These are phyloP conservation scores for Opisthograptis luteolata DNA, from an alignment of 2,888 invertebrate genomes.

Conservation along the genomic window DNA sequence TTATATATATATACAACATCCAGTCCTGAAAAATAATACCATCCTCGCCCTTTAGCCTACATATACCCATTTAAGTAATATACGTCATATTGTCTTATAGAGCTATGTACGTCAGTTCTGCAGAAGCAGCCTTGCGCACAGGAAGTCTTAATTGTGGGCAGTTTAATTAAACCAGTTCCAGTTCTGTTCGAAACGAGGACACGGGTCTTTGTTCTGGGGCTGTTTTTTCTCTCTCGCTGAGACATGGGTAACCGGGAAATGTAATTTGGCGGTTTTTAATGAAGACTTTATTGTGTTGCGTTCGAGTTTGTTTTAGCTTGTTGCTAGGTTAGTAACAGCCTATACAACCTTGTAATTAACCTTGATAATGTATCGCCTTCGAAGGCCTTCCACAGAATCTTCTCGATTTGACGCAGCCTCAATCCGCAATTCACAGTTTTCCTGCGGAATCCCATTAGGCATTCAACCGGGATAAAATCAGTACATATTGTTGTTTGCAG, in stretches of 20 bases:
- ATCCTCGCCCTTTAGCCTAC: conserved; percentile 6
- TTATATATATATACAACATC: too few species aligned
- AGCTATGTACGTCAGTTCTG: not conserved
- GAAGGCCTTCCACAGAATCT: too few species aligned
- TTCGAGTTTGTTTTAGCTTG: too few species aligned
- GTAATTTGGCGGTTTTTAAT: conserved; percentile 2
- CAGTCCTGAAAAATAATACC: not conserved
- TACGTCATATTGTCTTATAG: not conserved
- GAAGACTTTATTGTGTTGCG: too few species aligned
- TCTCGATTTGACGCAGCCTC: too few species aligned
- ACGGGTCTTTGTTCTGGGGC: conserved; percentile 44
- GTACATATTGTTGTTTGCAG: too few species aligned
- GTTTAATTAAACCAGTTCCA: conserved; percentile 58
- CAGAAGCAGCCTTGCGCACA: conserved; percentile 48
- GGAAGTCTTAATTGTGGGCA: conserved; percentile 69
- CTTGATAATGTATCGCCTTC: too few species aligned
- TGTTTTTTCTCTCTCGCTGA: conserved; percentile 24
- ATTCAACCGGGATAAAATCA: too few species aligned
- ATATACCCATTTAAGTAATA: not conserved
- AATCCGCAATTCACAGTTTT: too few species aligned
- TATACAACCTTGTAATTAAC: too few species aligned
- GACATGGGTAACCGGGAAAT: conserved; percentile 3
- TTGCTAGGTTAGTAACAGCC: too few species aligned
- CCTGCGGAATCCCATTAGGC: too few species aligned
- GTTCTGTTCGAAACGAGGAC: conserved; percentile 41